Conservation (phyloP, 2,888 invertebrate species). For the Limenitis camilla region DNA sequence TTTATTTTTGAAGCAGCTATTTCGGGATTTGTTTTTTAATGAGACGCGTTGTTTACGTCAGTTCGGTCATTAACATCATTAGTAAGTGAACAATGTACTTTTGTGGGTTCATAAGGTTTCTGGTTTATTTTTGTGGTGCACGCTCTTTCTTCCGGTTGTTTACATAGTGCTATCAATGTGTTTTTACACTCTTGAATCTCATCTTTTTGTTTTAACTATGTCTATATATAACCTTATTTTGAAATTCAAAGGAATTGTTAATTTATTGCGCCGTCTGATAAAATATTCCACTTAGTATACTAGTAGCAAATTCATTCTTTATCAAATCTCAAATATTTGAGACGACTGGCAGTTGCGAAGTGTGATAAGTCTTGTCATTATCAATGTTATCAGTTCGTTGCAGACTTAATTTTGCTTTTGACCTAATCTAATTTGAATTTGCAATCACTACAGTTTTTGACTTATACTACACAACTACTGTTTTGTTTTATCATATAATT, state of each 20-base stretch:
- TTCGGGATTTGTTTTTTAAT: constrained; percentile 30
- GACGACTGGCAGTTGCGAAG: neutral
- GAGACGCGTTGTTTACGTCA: constrained; percentile 38
- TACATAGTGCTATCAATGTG: constrained; percentile 4
- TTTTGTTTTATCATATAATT: too few species aligned
- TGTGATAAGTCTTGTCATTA: neutral
- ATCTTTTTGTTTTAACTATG: neutral
- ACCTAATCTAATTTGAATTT: too few species aligned
- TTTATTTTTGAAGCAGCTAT: constrained; percentile 36
- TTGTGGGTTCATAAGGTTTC: constrained; percentile 6
- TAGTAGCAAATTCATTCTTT: neutral
- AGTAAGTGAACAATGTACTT: constrained; percentile 9
- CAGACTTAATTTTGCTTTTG: neutral
- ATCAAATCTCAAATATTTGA: constrained; percentile 3
- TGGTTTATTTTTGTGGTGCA: neutral
- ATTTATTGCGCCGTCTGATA: neutral
- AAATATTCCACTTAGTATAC: too few species aligned
- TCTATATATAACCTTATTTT: neutral
- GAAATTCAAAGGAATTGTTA: neutral
- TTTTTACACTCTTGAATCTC: neutral
- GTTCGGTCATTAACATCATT: constrained; percentile 40
- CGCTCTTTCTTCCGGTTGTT: constrained; percentile 6
- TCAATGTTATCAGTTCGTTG: neutral
- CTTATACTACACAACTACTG: too few species aligned
- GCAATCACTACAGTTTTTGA: too few species aligned